Evolutionary conservation across 2,113 vertebrate genomes (phyloP), one percentile per base, ranked within the genome.

Genomic region (Acanthisitta chloris): DNA sequence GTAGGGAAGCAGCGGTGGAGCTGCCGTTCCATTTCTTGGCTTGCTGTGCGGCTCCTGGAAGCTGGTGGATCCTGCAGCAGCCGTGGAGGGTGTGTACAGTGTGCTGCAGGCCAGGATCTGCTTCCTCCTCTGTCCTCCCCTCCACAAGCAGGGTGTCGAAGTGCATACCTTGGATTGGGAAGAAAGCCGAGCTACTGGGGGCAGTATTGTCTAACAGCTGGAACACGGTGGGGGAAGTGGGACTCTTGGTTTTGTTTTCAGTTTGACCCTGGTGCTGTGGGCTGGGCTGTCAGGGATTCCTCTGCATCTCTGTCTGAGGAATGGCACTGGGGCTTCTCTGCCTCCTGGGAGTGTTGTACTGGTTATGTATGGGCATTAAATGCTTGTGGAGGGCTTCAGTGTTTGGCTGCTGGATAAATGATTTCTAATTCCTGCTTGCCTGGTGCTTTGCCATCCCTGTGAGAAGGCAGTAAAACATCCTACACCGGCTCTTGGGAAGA

Each of bases 151-250:
- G 49, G 72, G 83, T 31, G 38, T 17, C 8, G 45, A 70, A 42
- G 72, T 7, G 64, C 69, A 4, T 81, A 55, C 89, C 84, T 91
- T 81, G 45, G 31, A 8, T 69, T 69, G 93, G 95, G 89, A 96
- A 29, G 76, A 9, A 6, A 74, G 96, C 94, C 2, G 59, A 93
- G 96, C 96, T 97, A 94, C 92, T 90, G 96, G 94, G 92, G 93
- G 94, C 94, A 94, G 95, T 95, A 91, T 95, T 96, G 95, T 85
- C 96, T 59, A 81, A 79, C 61, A 61, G 90, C 94, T 91, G 91
- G 66, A 64, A 34, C 12, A 2, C 6, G 0, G 23, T 66, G 65
- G 89, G 87, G 66, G 42, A 31, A 40, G 77, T 33, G 4, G 61
- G 57, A 31, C 17, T 11, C 6, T 15, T 71, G 80, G 72, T 71